Evolutionary conservation across 2,113 vertebrate species (phyloP), one percentile per base, ranked within the genome.

Genomic region (Girardinichthys multiradiatus): DNA sequence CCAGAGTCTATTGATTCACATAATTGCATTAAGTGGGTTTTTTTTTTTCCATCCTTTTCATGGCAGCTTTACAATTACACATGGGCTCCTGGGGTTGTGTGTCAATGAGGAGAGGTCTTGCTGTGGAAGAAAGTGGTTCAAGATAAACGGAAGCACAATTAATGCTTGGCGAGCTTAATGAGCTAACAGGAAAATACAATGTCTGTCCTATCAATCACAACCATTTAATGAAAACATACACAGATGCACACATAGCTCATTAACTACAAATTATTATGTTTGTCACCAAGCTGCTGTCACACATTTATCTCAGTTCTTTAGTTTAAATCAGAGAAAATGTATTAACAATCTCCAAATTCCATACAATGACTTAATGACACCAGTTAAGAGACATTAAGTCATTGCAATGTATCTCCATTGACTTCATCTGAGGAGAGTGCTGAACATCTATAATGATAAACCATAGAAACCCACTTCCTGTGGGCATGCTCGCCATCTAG

Each of bases 401-500:
- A 54, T 10, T n/a, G 10, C 48, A 54, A 45, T 1, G 17, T 45
- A 14, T 45, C 42, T 45, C 42, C 42, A 45, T 1, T 33, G 42
- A 45, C 42, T 19, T 45, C n/a, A n/a, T n/a, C 14, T 45, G 48
- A n/a, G 48, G 24, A 54, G 21, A 42, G 9, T 70, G 28, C 51
- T 57, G 33, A 1, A n/a, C 9, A 64, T 48, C 27, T 28, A 37
- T 19, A 51, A 15, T 29, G 4, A 33, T 10, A 17, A 31, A 48
- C 12, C 12, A 57, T 26, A 19, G 13, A 24, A 17, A 21, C 42
- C 39, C 39, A 17, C 9, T 3, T 14, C 11, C 9, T 19, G 21
- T n/a, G 8, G 48, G 1, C 26, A 30, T 31, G 30, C n/a, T 0
- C 17, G 57, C 87, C 90, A 92, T 85, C 91, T 89, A 75, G 86